Percentiles rank a stretch among this genome's conserved stretches.
phyloP scores from a whole-genome alignment of 1,140 invertebrate genomes.

The Ceratina australensis region DNA sequence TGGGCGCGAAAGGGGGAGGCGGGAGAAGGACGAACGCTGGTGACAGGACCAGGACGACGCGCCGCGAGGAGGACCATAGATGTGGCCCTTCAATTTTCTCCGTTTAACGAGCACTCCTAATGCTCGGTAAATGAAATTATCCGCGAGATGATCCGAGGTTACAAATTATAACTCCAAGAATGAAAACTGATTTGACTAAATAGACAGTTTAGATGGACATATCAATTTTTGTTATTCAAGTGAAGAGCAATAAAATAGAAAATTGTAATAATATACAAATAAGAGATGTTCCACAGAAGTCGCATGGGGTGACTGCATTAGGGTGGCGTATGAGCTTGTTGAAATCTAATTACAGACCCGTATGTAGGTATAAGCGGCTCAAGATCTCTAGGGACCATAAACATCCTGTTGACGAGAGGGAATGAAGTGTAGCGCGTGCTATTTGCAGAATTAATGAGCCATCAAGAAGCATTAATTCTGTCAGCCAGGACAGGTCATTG shows the following conservation, averaged over 20 bases:
- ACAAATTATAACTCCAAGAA: background rate
- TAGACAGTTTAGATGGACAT: no score
- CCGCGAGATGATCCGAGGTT: slow-evolving; percentile 62
- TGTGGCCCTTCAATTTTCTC: slow-evolving; percentile 69
- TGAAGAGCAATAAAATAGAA: background rate
- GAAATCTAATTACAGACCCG: slow-evolving; percentile 72
- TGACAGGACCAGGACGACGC: slow-evolving; percentile 61
- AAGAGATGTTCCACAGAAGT: background rate
- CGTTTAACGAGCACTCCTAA: slow-evolving; percentile 68
- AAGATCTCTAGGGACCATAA: slow-evolving; percentile 64
- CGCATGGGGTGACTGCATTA: slow-evolving; percentile 53
- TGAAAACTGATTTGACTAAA: no score
- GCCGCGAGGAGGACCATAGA: slow-evolving; percentile 54
- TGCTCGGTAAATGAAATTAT: slow-evolving; percentile 68
- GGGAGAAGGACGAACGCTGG: slow-evolving; percentile 57
- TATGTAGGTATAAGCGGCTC: slow-evolving; percentile 59
- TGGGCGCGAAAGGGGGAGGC: slow-evolving; percentile 53
- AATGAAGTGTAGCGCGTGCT: slow-evolving; percentile 35
- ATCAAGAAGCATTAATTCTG: background rate
- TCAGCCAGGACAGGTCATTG: background rate
- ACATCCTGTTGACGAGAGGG: slow-evolving; percentile 46
- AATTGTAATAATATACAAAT: no score
- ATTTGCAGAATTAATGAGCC: slow-evolving; percentile 26
- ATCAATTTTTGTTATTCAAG: no score
- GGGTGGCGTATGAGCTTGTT: slow-evolving; percentile 58